These are phyloP conservation scores for Pocillopora damicornis DNA, from an alignment of 64 coral and sea anemone species.

Conservation along the genomic window DNA sequence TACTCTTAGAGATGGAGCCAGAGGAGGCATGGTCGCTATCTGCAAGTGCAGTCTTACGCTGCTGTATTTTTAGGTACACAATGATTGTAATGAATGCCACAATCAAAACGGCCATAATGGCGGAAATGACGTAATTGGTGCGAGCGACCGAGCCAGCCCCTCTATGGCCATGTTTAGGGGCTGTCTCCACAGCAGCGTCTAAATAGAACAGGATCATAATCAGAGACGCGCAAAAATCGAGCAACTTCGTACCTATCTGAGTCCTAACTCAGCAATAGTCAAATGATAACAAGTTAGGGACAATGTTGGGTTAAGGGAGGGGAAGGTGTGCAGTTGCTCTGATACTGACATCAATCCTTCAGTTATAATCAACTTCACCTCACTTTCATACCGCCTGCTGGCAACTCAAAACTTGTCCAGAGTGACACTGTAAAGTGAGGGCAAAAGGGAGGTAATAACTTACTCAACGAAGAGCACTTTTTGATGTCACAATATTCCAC, in stretches of 20 bases:
- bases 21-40: slow-evolving; percentile 60
- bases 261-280: background rate
- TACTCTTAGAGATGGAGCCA: slow-evolving; percentile 91
- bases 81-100: slow-evolving; percentile 91
- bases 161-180: background rate
- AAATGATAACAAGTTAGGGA: background rate
- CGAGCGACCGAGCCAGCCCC: slow-evolving; percentile 15
- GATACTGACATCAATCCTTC: too few relatives aligned
- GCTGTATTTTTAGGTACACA: slow-evolving; percentile 94
- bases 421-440: background rate
- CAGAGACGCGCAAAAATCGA: background rate
- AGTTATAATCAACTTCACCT: too few relatives aligned
- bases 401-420: too few relatives aligned
- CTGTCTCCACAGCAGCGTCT: background rate
- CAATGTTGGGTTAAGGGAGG: background rate
- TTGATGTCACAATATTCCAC: slow-evolving; percentile 53
- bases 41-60: slow-evolving; percentile 54
- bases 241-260: background rate
- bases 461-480: slow-evolving; percentile 33
- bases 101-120: slow-evolving; percentile 86
- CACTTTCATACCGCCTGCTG: too few relatives aligned
- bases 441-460: background rate
- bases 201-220: background rate
- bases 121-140: slow-evolving; percentile 91
- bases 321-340: background rate